Base-by-base conservation (phyloP, 2,113 vertebrate species). In the Micronycteris hirsuta region DNA sequence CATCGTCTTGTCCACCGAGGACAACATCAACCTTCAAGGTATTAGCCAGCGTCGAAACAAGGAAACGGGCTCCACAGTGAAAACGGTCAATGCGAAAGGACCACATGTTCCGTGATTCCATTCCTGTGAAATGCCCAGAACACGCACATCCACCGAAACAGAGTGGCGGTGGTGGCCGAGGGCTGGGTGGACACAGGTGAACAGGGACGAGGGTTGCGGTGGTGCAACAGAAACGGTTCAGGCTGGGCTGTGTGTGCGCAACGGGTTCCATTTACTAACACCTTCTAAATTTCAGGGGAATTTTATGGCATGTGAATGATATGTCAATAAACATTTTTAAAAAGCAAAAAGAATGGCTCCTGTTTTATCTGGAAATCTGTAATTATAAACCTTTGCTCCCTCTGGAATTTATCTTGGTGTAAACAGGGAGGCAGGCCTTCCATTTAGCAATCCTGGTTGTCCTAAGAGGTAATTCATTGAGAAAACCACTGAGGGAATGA, bases 311-410 rank as follows among this genome's bases (percentile, higher is more conserved):
- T 54, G 26, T 36, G 73, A 85, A 71, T 63, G 63, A 80, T 38
- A 77, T 13, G 20, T 65, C 31, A 38, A 73, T 89, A 31, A 70
- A 61, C 24, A 6, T 24, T 41, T 81, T 92, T 61, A 56, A 84
- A 93, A 74, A n/a, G 5, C 22, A 2, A 87, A 87, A 76, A 45
- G 52, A 65, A 73, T 49, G 33, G 15, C 26, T 38, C 38, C 45
- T 43, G 16, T 91, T 93, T 82, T 54, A 49, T 77, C 56, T n/a
- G 24, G 41, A 73, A 67, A 90, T 68, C 81, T 54, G 71, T 77
- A 33, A 68, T 71, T 20, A 49, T n/a, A 65, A 41, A 65, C 54
- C 61, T 97, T 65, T 63, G 65, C 49, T 52, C 47, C 28, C 56
- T n/a, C 36, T 74, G 71, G n/a, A 89, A 89, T 70, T 41, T 31